These are phyloP conservation scores for Habropoda laboriosa DNA, from an alignment of 1,140 invertebrate genomes.

Conservation along the genomic window DNA sequence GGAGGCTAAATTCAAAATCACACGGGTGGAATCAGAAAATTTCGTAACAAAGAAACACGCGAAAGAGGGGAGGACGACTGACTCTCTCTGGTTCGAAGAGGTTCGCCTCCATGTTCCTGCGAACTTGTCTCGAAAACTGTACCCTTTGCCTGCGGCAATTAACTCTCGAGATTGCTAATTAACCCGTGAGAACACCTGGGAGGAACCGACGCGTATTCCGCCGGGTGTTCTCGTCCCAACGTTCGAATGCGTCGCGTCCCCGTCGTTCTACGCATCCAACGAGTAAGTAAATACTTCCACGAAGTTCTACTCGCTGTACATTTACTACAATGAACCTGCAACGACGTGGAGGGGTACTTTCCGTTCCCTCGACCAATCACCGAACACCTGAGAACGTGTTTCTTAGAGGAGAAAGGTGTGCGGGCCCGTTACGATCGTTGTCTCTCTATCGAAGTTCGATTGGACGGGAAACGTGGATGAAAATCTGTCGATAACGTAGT, in stretches of 20 bases:
- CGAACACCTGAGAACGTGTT: slow-evolving; percentile 55
- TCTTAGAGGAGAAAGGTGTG: slow-evolving; percentile 70
- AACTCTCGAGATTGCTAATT: slow-evolving; percentile 73
- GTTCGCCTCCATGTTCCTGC: slow-evolving; percentile 20
- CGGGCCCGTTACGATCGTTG: slow-evolving; percentile 69
- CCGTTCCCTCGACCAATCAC: slow-evolving; percentile 64
- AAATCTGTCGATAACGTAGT: slow-evolving; percentile 18
- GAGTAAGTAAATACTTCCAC: slow-evolving; percentile 16
- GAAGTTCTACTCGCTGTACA: slow-evolving; percentile 1
- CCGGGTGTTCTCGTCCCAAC: slow-evolving; percentile 47
- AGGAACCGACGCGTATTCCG: slow-evolving; percentile 48
- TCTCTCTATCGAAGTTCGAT: slow-evolving; percentile 30
- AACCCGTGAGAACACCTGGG: slow-evolving; percentile 69
- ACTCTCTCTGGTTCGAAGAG: no score
- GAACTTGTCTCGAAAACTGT: slow-evolving; percentile 44
- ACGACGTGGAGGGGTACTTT: slow-evolving; percentile 61
- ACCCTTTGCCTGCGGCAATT: slow-evolving; percentile 62
- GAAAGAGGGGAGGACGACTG: slow-evolving; percentile 8
- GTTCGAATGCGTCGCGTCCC: slow-evolving; percentile 35
- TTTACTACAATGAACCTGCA: slow-evolving; percentile 47
- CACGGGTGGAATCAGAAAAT: neutral
- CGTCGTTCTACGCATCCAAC: slow-evolving; percentile 17
- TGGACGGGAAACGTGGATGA: neutral
- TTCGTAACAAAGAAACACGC: slow-evolving; percentile 19
- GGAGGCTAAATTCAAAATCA: neutral